Evolutionary conservation across 2,113 vertebrate genomes (phyloP), one percentile per base, ranked within the genome.

Genomic region (Pantherophis guttatus): DNA sequence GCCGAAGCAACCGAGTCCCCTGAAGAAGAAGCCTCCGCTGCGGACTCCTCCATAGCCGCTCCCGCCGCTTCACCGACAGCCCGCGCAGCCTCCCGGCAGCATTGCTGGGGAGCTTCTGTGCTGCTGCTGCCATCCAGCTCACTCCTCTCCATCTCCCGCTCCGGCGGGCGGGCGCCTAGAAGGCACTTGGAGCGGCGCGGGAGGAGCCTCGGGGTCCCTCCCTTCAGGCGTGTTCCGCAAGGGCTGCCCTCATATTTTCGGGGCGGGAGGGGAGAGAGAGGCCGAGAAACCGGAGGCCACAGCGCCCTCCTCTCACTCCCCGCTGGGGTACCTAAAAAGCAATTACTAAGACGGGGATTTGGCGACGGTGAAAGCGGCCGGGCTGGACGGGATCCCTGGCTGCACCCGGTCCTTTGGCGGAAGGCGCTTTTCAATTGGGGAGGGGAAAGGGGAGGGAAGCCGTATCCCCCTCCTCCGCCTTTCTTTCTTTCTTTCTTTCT

Each of bases 141-240:
- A 6, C 95, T 92, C 93, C 93, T 96, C 92, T 96, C 97, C 94
- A 96, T 97, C 95, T 96, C 96, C 93, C 55, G 62, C 93, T 89
- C 44, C 88, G 44, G 4, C 70, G 2, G 54, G 75, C 5, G 90
- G 8, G 53, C 90, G 87, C 88, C 39, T 52, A n/a, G 50, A 58
- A 54, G 88, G 53, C 92, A 89, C 87, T 93, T 44, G 55, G 90
- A 8, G 92, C 92, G 23, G 70, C 19, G 88, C 88, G 88, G 92
- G 92, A 86, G 92, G 88, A 90, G 75, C 92, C 44, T 90, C 88
- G 29, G 70, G 29, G 88, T 3, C 59, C 92, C 92, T 90, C 92
- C 92, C 70, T 90, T 93, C 93, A 75, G 88, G 90, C 93, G 91
- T 59, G 87, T 44, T 8, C 53, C 88, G 15, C 87, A 17, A 50